Evolutionary conservation across 2,888 invertebrate genomes (phyloP).

Genomic region (Cyclophora albipunctata): DNA sequence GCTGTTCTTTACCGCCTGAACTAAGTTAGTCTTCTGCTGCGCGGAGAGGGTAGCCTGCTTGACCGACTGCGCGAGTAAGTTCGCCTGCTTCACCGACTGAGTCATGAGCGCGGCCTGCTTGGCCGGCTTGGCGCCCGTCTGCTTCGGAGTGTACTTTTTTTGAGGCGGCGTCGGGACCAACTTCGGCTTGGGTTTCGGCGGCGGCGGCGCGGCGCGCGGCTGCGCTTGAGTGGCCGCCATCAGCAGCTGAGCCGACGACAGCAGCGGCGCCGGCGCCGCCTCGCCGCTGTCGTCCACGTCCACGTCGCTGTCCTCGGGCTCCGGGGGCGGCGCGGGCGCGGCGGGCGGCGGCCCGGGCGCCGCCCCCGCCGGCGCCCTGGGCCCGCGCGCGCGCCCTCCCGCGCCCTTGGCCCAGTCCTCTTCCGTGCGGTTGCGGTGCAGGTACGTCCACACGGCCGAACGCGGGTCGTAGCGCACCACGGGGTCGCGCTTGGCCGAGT

Average conservation of each 20-base stretch:
- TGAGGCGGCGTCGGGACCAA: constrained; percentile 24
- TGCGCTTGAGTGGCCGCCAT: constrained; percentile 53
- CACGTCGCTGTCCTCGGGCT: constrained; percentile 53
- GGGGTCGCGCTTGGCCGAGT: constrained; percentile 88
- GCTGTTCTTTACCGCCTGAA: constrained; percentile 13
- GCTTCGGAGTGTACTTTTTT: constrained; percentile 17
- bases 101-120: constrained; percentile 39
- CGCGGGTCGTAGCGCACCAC: constrained; percentile 95
- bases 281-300: constrained; percentile 55
- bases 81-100: constrained; percentile 46
- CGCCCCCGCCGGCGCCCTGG: constrained; percentile 34
- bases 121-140: constrained; percentile 19
- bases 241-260: constrained; percentile 59
- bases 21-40: constrained; percentile 23
- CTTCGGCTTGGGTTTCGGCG: constrained; percentile 34
- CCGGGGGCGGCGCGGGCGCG: constrained; percentile 1
- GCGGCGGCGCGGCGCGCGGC: constrained; percentile 9
- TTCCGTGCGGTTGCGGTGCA: constrained; percentile 82
- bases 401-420: constrained; percentile 55
- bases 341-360: constrained; percentile 4
- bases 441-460: constrained; percentile 95
- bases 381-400: constrained; percentile 38
- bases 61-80: constrained; percentile 35
- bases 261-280: constrained; percentile 30
- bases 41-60: constrained; percentile 27